A percentile compares a stretch with the other conserved stretches of the same genome.
These are phyloP conservation scores for Anagyrus pseudococci DNA, from an alignment of 2,888 invertebrate species.

Conservation along the genomic window DNA sequence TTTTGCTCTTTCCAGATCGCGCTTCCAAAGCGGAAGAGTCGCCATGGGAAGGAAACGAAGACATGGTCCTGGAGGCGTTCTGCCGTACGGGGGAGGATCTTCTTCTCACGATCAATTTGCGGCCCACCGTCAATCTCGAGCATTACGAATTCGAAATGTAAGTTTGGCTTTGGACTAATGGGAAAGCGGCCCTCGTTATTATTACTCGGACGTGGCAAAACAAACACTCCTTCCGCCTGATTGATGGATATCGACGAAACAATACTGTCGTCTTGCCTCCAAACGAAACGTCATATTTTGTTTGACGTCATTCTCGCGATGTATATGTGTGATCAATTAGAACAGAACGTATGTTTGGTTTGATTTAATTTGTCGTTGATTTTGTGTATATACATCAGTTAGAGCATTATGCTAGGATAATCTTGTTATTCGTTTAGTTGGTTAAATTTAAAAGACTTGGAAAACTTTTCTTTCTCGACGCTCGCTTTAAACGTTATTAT, in stretches of 20 bases:
- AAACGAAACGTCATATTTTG: no score
- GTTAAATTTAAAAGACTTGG: no score
- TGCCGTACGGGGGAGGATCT: constrained; percentile 51
- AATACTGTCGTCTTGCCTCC: background rate
- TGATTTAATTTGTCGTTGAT: no score
- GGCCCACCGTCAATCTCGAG: constrained; percentile 45
- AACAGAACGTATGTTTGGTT: no score
- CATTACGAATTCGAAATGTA: constrained; percentile 54
- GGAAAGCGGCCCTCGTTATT: background rate
- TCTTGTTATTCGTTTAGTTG: no score
- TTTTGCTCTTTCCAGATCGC: constrained; percentile 47
- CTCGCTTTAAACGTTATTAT: no score
- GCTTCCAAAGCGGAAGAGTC: constrained; percentile 46
- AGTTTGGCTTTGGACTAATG: constrained; percentile 42
- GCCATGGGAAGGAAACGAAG: constrained; percentile 55
- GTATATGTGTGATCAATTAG: no score
- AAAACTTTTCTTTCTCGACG: no score
- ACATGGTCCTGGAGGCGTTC: constrained; percentile 46
- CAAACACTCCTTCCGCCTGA: constrained; percentile 8
- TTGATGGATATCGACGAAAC: background rate
- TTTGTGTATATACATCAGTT: no score
- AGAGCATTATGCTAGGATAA: no score
- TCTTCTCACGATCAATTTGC: constrained; percentile 50
- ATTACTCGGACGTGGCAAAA: background rate
- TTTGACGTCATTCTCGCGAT: no score